Base-by-base conservation (phyloP, 53 echinoderm and acorn worm genomes). In the Echinometra lucunter region DNA sequence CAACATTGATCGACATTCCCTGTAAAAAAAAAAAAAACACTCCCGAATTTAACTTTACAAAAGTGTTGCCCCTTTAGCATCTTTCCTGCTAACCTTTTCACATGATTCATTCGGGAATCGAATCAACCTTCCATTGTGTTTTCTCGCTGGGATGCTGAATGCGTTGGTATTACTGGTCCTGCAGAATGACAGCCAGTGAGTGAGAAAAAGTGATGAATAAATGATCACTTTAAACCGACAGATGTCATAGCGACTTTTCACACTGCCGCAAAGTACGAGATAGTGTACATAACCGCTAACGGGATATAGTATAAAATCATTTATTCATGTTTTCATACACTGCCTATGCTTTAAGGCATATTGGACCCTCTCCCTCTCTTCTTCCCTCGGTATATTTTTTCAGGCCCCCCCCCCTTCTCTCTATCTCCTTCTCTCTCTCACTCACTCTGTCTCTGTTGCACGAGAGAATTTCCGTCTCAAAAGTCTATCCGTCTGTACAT, bases 181-280 rank as follows among this genome's bases (percentile, higher is more conserved):
- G 49, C 85, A 85, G 37, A 85, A 47, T 85, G 53, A 85, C 85
- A 85, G 45, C 49, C 21, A 85, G 30, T 47, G 85, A 16, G 85
- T 85, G 85, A 47, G 85, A 85, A 85, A 85, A 85, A 85, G 81
- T 85, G 85, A 85, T 85, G 85, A 89, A 89, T 89, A 89, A 57
- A 89, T 89, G 57, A 89, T 89, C 58, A 15, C 23, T 17, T 60
- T 60, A 27, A 60, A 89, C 37, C 89, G 85, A 85, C 85, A 85
- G 85, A 85, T 85, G 85, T 28, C 28, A 85, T 13, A 3, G 3
- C 11, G 85, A 21, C 49, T 85, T 47, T 85, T 19, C 85, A 49
- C 85, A 85, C 28, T 47, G 49, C 49, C 49, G 49, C n/a, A 4
- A 27, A 81, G n/a, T 3, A 8, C 42, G 42, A 78, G 38, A 6